Evolutionary conservation across 2,888 invertebrate species (phyloP), one percentile per base, ranked within the genome.

Genomic region (Parnassius mnemosyne): DNA sequence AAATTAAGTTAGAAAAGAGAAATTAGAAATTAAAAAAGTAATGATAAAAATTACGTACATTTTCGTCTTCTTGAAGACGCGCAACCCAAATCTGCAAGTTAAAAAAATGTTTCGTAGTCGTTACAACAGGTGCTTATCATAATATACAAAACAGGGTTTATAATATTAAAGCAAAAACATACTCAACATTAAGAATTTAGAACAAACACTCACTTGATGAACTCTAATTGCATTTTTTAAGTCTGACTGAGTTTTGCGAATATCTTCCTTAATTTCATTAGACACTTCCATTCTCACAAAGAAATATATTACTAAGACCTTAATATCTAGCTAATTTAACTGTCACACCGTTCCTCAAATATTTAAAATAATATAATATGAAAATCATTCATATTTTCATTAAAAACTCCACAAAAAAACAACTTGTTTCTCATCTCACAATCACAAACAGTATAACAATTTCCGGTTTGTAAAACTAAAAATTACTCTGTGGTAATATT

Each of bases 151-250:
- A 34, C 51, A 3, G 25, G 41, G n/a, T 25, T 58, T 44, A 53
- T 43, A 61, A 61, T 59, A 68, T 68, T 69, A 11, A 12, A 12
- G 66, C 66, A 53, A 53, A 60, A 63, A 41, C 52, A 57, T 46
- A 34, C 41, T 7, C 3, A 53, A 53, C 13, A 54, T 42, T 5
- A 43, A 34, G 55, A 58, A 13, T 46, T 10, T 13, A 60, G 20
- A 44, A 55, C 67, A 56, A 61, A 62, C 64, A 80, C 83, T 84
- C 80, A 93, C 94, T 92, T 94, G 93, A 87, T 94, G 94, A 80
- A 93, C 87, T 75, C 92, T 89, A 75, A 94, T 93, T 66, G 94
- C 93, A 78, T 92, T 93, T 88, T 92, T 93, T 74, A 94, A 87
- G 75, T 93, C 93, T 63, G 87, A 87, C 79, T 94, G 94, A 68